Evolutionary conservation across 2,113 vertebrate species (phyloP).

Genomic region (Chloropsis cyanopogon): DNA sequence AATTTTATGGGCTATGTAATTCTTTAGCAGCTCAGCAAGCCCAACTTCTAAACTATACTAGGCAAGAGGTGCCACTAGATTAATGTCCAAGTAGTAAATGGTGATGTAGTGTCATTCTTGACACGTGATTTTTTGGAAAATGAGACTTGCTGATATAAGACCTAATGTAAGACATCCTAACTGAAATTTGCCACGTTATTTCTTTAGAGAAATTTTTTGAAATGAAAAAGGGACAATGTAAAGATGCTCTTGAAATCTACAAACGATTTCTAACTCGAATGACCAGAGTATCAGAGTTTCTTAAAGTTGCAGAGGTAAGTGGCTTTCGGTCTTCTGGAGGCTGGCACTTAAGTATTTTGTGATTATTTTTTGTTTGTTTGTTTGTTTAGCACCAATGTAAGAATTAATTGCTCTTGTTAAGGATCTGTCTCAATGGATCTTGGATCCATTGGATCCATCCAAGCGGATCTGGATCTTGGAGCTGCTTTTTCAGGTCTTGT

Average conservation of each 20-base stretch:
- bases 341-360: not conserved
- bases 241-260: slow-evolving; percentile 98
- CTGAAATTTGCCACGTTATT: slow-evolving; percentile 19
- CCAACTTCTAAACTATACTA: not conserved
- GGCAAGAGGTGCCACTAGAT: not conserved
- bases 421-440: not conserved
- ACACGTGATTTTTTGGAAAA: not conserved
- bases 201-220: slow-evolving; percentile 97
- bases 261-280: slow-evolving; percentile 97
- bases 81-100: not conserved
- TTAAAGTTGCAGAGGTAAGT: slow-evolving; percentile 97
- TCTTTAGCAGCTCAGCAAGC: not conserved
- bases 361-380: not conserved
- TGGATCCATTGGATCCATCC: not conserved
- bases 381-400: not conserved
- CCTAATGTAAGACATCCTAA: not conserved
- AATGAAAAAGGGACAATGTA: slow-evolving; percentile 99
- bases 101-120: not conserved
- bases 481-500: not conserved
- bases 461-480: not conserved
- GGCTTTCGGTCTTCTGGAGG: not conserved
- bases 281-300: slow-evolving; percentile 97
- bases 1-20: not conserved
- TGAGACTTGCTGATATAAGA: not conserved
- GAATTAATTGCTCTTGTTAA: not conserved